These are phyloP conservation scores for Megathymus violae DNA, from an alignment of 1,140 invertebrate species.

Conservation along the genomic window DNA sequence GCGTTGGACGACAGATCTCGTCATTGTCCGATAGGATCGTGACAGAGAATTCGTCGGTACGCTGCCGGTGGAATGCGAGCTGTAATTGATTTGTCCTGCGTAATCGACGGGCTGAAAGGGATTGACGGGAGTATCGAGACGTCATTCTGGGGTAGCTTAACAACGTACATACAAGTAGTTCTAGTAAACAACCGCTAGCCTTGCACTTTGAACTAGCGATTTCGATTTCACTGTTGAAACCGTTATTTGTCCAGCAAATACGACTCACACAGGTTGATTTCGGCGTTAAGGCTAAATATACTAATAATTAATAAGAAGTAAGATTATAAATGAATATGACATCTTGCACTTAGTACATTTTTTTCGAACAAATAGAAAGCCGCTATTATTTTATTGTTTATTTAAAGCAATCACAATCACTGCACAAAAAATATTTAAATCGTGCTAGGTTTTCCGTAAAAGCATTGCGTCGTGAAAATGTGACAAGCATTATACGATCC, in stretches of 20 bases:
- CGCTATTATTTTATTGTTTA: not conserved
- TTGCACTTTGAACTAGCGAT: constrained; percentile 15
- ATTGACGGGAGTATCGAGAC: constrained; percentile 72
- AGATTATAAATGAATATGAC: no score
- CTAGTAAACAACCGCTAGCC: constrained; percentile 18
- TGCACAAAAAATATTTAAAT: constrained; percentile 1
- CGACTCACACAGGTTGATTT: not conserved
- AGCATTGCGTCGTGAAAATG: constrained; percentile 3
- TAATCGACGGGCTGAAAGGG: constrained; percentile 67
- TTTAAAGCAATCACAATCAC: no score
- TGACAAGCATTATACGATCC: not conserved
- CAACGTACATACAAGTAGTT: constrained; percentile 31
- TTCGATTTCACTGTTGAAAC: constrained; percentile 18
- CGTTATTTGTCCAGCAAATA: not conserved
- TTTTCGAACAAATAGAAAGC: no score
- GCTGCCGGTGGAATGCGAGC: constrained; percentile 71
- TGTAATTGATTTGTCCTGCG: constrained; percentile 82
- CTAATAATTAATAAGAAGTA: no score
- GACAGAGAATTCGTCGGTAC: constrained; percentile 78
- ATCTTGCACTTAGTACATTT: no score
- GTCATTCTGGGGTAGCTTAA: constrained; percentile 45
- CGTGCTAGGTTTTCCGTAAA: constrained; percentile 11
- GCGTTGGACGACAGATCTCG: constrained; percentile 63
- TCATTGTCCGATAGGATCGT: constrained; percentile 72
- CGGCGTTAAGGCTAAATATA: not conserved